phyloP scores from a whole-genome alignment of 1,140 invertebrate species.

The Cotesia vestalis region DNA sequence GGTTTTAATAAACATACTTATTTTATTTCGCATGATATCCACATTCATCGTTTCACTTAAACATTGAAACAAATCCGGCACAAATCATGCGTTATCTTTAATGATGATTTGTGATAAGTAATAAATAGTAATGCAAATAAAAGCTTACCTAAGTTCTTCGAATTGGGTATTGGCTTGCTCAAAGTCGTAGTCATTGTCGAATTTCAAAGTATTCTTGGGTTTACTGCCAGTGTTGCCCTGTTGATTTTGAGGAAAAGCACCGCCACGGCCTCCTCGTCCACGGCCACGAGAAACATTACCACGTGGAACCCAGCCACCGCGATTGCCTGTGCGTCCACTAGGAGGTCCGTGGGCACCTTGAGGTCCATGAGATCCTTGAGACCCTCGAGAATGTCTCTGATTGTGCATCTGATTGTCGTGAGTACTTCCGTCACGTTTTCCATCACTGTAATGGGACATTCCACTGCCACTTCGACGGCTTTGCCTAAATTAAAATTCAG shows the following conservation, averaged over 20 bases:
- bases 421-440: conserved; percentile 51
- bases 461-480: conserved; percentile 51
- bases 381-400: conserved; percentile 45
- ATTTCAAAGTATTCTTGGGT: conserved; percentile 82
- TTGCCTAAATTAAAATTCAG: conserved; percentile 32
- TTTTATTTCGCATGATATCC: conserved; percentile 53
- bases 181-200: conserved; percentile 97
- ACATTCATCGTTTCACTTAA: conserved; percentile 50
- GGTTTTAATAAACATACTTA: conserved; percentile 48
- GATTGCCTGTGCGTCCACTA: conserved; percentile 52
- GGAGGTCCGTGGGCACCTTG: conserved; percentile 31
- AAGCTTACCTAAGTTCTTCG: conserved; percentile 81
- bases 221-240: conserved; percentile 54
- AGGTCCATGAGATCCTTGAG: conserved; percentile 57
- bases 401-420: conserved; percentile 53
- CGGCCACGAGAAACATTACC: conserved; percentile 60
- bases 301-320: conserved; percentile 63
- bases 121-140: conserved; percentile 26
- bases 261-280: conserved; percentile 51
- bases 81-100: conserved; percentile 44
- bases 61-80: conserved; percentile 50
- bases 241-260: conserved; percentile 55
- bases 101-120: background rate
- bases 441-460: conserved; percentile 60
- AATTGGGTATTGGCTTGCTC: conserved; percentile 97